phyloP scores from a whole-genome alignment of 1,140 invertebrate species.

The Bombus sibiricus region DNA sequence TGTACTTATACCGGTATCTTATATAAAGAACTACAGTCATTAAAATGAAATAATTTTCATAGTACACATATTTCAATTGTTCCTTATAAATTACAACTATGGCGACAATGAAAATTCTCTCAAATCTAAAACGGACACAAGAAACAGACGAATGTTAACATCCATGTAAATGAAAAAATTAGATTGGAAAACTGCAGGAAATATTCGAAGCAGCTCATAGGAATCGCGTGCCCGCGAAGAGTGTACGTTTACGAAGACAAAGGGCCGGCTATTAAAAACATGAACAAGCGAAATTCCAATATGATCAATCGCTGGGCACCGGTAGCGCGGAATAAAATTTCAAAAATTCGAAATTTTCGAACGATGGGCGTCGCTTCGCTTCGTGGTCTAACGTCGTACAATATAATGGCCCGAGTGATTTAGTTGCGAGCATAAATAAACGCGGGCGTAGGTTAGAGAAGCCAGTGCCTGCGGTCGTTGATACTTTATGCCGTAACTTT shows the following conservation, averaged over 20 bases:
- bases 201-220: background rate
- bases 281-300: background rate
- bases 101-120: background rate
- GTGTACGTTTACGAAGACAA: background rate
- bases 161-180: background rate
- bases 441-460: conserved; percentile 34
- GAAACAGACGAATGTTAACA: too few relatives aligned
- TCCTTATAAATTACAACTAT: too few relatives aligned
- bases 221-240: background rate
- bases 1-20: too few relatives aligned
- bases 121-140: too few relatives aligned
- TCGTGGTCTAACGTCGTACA: background rate
- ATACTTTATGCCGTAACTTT: conserved; percentile 60
- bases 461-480: conserved; percentile 2
- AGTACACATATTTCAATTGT: background rate
- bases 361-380: background rate
- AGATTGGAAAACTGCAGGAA: background rate
- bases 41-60: background rate
- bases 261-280: background rate
- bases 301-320: background rate
- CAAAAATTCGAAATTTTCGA: conserved; percentile 23
- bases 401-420: conserved; percentile 51
- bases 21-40: background rate
- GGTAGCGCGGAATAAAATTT: conserved; percentile 7
- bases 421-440: conserved; percentile 58